Evolutionary conservation across 2,113 vertebrate species (phyloP).

Genomic region (Zapus hudsonius): DNA sequence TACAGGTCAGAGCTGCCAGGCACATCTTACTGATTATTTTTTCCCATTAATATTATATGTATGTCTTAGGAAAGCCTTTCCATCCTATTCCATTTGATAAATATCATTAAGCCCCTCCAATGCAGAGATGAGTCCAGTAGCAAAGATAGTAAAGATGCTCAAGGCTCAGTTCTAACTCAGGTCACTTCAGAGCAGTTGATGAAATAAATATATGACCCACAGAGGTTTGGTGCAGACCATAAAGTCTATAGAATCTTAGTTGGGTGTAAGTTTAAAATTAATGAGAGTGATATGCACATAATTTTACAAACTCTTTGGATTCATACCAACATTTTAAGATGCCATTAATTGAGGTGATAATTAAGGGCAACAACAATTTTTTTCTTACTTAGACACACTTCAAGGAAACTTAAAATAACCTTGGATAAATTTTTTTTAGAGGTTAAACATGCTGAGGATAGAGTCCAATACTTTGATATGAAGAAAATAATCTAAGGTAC

Average conservation of each 20-base stretch:
- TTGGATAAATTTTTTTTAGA: not conserved
- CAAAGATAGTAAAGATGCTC: not conserved
- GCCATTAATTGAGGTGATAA: constrained; percentile 7
- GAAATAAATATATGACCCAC: not conserved
- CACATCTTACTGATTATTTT: not conserved
- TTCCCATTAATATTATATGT: not conserved
- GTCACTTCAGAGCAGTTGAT: not conserved
- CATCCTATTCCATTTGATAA: not conserved
- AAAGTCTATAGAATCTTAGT: not conserved
- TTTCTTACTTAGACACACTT: not conserved
- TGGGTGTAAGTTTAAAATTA: not conserved
- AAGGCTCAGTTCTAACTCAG: not conserved
- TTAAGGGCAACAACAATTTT: not conserved
- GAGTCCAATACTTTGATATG: constrained; percentile 21
- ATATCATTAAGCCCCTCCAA: not conserved
- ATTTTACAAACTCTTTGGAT: not conserved
- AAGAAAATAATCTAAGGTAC: not conserved
- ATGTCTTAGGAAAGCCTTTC: constrained; percentile 8
- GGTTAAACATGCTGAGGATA: not conserved
- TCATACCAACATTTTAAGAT: constrained; percentile 9
- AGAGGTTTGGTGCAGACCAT: not conserved
- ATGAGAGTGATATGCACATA: not conserved
- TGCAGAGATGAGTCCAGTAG: not conserved
- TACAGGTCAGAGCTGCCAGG: not conserved
- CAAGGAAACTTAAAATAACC: not conserved